Conservation (phyloP, 2,888 invertebrate species). For the Pardosa pseudoannulata region DNA sequence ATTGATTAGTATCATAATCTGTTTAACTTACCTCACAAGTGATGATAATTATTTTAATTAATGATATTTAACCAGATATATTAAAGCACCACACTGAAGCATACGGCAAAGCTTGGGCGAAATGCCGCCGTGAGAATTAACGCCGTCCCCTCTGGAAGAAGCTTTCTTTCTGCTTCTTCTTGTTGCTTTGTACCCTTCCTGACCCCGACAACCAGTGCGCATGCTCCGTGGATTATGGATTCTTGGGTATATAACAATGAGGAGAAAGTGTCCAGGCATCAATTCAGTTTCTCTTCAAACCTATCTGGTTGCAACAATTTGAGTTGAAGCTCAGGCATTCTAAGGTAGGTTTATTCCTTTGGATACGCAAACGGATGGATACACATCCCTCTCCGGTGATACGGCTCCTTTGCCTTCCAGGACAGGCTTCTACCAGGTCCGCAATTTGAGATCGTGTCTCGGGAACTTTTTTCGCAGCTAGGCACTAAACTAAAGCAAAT, state of each 20-base stretch:
- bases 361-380: neutral
- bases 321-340: slow-evolving; percentile 1
- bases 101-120: no score
- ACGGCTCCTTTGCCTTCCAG: neutral
- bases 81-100: no score
- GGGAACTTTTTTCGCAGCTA: no score
- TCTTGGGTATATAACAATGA: slow-evolving; percentile 60
- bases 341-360: neutral
- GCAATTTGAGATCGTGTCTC: no score
- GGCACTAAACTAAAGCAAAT: no score
- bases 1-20: no score
- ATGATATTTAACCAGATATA: no score
- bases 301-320: slow-evolving; percentile 3
- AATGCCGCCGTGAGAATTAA: no score
- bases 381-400: neutral
- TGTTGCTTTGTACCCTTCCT: slow-evolving; percentile 31
- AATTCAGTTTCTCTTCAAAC: neutral
- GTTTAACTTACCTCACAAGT: no score
- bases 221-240: slow-evolving; percentile 34
- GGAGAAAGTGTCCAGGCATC: slow-evolving; percentile 31
- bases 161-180: slow-evolving; percentile 24
- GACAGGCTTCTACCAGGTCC: no score
- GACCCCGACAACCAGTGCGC: slow-evolving; percentile 59
- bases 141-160: no score
- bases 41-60: no score